Evolutionary conservation across 1,140 invertebrate species (phyloP).

Genomic region (Drosophila trapezifrons): DNA sequence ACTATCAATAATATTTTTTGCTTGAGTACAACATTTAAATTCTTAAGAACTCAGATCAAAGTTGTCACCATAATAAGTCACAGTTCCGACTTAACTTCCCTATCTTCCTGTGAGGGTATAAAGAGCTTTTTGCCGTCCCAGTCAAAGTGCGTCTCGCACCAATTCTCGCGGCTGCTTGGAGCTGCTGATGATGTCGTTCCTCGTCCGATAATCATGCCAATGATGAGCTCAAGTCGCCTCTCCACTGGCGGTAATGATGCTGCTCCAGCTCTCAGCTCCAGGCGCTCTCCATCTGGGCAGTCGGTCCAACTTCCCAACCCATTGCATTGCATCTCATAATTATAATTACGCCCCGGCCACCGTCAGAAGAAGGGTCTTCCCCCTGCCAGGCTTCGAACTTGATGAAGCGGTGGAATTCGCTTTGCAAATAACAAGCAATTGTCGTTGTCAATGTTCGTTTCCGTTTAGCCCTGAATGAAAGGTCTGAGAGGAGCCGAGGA

Average conservation of each 20-base stretch:
- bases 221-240: conserved; percentile 66
- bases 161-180: conserved; percentile 57
- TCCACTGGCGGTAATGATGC: conserved; percentile 70
- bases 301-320: conserved; percentile 8
- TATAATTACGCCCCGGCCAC: conserved; percentile 69
- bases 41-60: background rate
- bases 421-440: conserved; percentile 83
- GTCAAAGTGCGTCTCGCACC: conserved; percentile 81
- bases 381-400: conserved; percentile 34
- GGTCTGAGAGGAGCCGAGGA: background rate
- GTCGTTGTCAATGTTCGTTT: conserved; percentile 83
- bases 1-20: no score
- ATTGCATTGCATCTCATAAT: conserved; percentile 68
- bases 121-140: conserved; percentile 64
- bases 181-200: conserved; percentile 69
- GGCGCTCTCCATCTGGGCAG: conserved; percentile 26
- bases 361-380: conserved; percentile 35
- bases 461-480: conserved; percentile 54
- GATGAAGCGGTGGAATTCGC: conserved; percentile 76
- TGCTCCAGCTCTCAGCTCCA: conserved; percentile 32
- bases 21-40: no score
- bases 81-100: background rate
- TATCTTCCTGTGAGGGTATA: conserved; percentile 13
- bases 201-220: conserved; percentile 75
- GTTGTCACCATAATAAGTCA: background rate